Conservation (phyloP, 2,113 vertebrate genomes). For the Cacatua alba region DNA sequence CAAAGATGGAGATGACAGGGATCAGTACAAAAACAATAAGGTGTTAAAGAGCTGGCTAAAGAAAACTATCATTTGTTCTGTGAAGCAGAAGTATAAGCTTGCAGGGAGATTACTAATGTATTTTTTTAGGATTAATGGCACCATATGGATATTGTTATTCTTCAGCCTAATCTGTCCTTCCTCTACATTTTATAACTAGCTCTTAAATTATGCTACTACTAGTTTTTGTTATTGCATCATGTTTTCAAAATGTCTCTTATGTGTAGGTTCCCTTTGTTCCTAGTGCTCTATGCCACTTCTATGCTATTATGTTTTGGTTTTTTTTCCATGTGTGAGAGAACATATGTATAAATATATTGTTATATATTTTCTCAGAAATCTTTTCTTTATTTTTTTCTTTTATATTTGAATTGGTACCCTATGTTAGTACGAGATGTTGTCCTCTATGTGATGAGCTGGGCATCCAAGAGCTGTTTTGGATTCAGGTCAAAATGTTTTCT, state of each 20-base stretch:
- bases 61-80: not conserved
- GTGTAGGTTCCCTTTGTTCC: not conserved
- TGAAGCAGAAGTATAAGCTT: not conserved
- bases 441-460: not conserved
- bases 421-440: not conserved
- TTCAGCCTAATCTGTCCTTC: not conserved
- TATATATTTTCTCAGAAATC: not conserved
- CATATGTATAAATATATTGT: not conserved
- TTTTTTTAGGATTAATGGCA: conserved; percentile 5
- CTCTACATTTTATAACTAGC: not conserved
- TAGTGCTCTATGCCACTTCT: not conserved
- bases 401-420: not conserved
- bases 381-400: not conserved
- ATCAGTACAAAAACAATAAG: not conserved
- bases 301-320: not conserved
- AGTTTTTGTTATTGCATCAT: not conserved
- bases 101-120: not conserved
- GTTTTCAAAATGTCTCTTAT: not conserved
- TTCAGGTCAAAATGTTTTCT: not conserved
- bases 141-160: not conserved
- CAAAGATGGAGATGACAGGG: not conserved
- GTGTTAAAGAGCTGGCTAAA: not conserved
- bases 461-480: not conserved
- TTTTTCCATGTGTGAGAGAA: not conserved
- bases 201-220: not conserved